These are phyloP conservation scores for Hormaphis cornu DNA, from an alignment of 1,140 invertebrate species.

Conservation along the genomic window DNA sequence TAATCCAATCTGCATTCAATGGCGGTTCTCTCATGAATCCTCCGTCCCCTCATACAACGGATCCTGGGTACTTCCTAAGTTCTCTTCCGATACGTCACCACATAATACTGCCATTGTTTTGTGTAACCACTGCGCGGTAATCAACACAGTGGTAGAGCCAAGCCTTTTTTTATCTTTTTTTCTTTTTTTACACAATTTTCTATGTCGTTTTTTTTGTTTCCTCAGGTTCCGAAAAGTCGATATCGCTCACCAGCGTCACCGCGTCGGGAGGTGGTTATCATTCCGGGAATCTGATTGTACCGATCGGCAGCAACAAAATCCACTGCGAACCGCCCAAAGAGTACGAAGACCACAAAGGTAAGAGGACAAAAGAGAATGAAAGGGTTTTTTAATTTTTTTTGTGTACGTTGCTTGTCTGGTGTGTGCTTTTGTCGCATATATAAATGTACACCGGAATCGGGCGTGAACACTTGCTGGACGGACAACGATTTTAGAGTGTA, in stretches of 20 bases:
- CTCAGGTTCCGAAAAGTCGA: constrained; percentile 12
- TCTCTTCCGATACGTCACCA: too few relatives aligned
- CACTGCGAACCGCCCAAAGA: constrained; percentile 62
- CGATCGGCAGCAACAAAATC: constrained; percentile 63
- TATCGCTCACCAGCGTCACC: constrained; percentile 25
- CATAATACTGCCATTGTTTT: too few relatives aligned
- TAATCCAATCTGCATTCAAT: too few relatives aligned
- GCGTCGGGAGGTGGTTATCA: constrained; percentile 42
- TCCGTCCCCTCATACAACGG: too few relatives aligned
- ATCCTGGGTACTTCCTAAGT: too few relatives aligned
- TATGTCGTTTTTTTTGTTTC: too few relatives aligned
- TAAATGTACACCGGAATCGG: background rate
- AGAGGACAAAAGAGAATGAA: background rate
- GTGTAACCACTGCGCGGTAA: too few relatives aligned
- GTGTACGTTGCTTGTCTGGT: background rate
- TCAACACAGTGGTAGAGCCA: too few relatives aligned
- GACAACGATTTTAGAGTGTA: background rate
- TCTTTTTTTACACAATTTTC: too few relatives aligned
- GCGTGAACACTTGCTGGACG: background rate
- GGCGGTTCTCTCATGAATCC: too few relatives aligned
- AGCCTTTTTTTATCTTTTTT: too few relatives aligned
- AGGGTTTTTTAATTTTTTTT: background rate
- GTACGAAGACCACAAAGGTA: constrained; percentile 42
- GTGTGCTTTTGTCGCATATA: constrained; percentile 16
- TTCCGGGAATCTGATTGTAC: constrained; percentile 63